Evolutionary conservation across 2,797 vertebrate genomes (phyloP), one percentile per base, ranked within the genome.

Genomic region (Acanthurus lineatus): DNA sequence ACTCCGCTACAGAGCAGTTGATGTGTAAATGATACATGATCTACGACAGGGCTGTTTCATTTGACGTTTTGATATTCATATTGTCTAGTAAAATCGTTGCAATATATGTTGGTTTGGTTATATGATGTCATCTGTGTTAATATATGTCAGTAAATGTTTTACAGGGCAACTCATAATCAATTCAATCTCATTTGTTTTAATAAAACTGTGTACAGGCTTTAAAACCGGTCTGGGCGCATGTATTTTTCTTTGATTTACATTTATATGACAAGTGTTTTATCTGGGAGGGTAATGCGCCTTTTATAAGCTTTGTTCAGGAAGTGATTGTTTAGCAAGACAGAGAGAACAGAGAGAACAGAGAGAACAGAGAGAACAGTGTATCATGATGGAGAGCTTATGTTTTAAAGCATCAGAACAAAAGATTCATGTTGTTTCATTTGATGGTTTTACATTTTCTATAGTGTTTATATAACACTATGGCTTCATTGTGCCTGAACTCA

Each of bases 11-110:
- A 20, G 0, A 8, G 6, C 22, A 52, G 25, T 44, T 32, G 15
- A 52, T 19, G 11, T 25, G 17, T n/a, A 9, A 28, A 61, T 19
- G 15, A n/a, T 49, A 57, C 14, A 17, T 56, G 7, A 17, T 28
- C 32, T 14, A 40, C 58, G 59, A 66, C 73, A 25, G 22, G 17
- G 54, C 69, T 40, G 53, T 69, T 35, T 40, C 25, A 48, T 66
- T 52, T 35, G 35, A 54, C 63, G 19, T 35, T 67, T 20, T 54
- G 57, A 49, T 64, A 22, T 64, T 78, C 38, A 81, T 48, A 45
- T 61, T 42, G 35, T 22, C 68, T 64, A 65, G 72, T 79, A 69
- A 72, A 84, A 53, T 42, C 40, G 25, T 17, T 58, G 54, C 16
- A 45, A 25, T 77, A 35, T 67, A 32, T 19, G 45, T 69, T 57